These are phyloP conservation scores for Paratilapia polleni DNA, from an alignment of 2,113 vertebrate genomes.

Conservation along the genomic window DNA sequence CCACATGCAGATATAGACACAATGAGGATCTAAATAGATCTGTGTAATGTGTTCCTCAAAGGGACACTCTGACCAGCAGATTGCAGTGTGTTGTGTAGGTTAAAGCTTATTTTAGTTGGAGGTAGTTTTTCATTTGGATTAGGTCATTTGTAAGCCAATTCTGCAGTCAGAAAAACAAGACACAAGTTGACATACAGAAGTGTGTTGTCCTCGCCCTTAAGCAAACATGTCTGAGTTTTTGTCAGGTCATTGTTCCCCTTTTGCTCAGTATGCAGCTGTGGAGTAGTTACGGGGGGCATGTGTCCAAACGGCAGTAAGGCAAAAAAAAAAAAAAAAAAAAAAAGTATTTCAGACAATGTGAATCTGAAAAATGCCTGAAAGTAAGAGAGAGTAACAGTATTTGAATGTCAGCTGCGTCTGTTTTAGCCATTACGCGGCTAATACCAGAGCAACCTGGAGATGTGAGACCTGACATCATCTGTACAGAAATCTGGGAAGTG, in stretches of 20 bases:
- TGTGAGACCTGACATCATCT: conserved; percentile 55
- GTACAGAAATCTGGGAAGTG: conserved; percentile 38
- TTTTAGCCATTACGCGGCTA: conserved; percentile 53
- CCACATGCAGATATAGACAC: conserved; percentile 51
- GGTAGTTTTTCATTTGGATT: conserved; percentile 32
- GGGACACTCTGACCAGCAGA: conserved; percentile 29
- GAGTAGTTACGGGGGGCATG: conserved; percentile 24
- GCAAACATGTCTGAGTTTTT: conserved; percentile 11
- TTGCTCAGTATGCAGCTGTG: conserved; percentile 43
- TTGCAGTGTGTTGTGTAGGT: conserved; percentile 17
- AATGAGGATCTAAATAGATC: conserved; percentile 37
- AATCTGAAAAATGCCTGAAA: conserved; percentile 22
- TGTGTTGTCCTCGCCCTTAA: neutral
- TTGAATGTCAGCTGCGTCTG: conserved; percentile 56
- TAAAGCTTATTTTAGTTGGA: conserved; percentile 12
- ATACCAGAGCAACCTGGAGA: conserved; percentile 28
- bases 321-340: neutral
- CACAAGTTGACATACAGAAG: conserved; percentile 37
- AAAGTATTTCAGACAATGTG: conserved; percentile 2
- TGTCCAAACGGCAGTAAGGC: conserved; percentile 33
- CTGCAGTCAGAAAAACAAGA: neutral
- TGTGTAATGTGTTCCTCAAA: conserved; percentile 4
- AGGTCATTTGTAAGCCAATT: conserved; percentile 11
- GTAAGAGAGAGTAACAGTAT: neutral
- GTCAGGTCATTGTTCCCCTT: conserved; percentile 33